Percentiles rank a stretch among this genome's conserved stretches.
These are phyloP conservation scores for Drosophila takahashii DNA, from an alignment of 1,140 invertebrate genomes.

Conservation along the genomic window DNA sequence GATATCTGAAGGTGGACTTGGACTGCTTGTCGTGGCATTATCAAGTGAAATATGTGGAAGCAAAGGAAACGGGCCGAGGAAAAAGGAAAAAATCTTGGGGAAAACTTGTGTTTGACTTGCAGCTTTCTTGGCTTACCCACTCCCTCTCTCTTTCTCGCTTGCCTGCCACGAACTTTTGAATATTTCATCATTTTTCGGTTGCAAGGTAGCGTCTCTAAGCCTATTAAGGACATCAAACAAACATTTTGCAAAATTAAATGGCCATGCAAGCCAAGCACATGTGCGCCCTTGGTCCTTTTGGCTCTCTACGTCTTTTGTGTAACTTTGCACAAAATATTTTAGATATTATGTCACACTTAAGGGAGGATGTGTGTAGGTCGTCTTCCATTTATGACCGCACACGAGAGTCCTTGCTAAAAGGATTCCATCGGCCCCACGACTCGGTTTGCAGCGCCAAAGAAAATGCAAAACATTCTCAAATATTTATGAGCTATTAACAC, in stretches of 20 bases:
- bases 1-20: conserved; percentile 36
- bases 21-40: conserved; percentile 51
- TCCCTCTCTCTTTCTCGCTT: conserved; percentile 1
- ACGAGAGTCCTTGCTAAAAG: conserved; percentile 39
- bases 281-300: conserved; percentile 22
- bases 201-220: conserved; percentile 69
- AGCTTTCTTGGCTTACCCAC: conserved; percentile 57
- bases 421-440: conserved; percentile 27
- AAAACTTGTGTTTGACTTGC: conserved; percentile 79
- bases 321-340: conserved; percentile 82
- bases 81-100: conserved; percentile 49
- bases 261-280: conserved; percentile 81
- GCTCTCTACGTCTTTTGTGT: conserved; percentile 56
- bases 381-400: conserved; percentile 75
- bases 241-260: conserved; percentile 84
- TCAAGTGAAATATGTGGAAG: conserved; percentile 58
- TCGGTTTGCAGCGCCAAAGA: conserved; percentile 29
- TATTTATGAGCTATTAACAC: conserved; percentile 84
- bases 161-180: conserved; percentile 65
- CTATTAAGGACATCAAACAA: conserved; percentile 84
- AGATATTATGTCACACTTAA: conserved; percentile 83
- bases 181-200: conserved; percentile 73
- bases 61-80: conserved; percentile 7
- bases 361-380: conserved; percentile 52
- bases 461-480: conserved; percentile 82